These are phyloP conservation scores for Paradoxurus hermaphroditus DNA, from an alignment of 2,113 vertebrate genomes.

Conservation along the genomic window DNA sequence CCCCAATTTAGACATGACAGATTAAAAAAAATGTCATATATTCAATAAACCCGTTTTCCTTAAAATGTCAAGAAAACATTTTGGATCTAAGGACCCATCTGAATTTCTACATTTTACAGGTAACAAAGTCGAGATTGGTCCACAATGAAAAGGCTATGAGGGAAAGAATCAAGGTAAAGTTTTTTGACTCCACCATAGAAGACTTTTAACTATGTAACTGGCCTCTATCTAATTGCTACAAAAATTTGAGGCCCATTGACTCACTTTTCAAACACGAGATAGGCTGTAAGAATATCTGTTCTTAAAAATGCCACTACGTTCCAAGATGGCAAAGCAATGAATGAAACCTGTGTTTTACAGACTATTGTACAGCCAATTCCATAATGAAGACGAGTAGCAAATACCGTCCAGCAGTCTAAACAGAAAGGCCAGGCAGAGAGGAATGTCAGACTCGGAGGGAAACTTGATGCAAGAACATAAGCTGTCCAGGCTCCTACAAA, in stretches of 20 bases:
- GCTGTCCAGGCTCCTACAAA: conserved; percentile 14
- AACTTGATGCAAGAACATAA: not conserved
- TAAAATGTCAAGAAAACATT: not conserved
- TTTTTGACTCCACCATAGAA: not conserved
- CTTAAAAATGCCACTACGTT: not conserved
- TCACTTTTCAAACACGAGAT: not conserved
- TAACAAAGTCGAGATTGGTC: not conserved
- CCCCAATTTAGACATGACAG: not conserved
- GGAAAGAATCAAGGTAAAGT: not conserved
- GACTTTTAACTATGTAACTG: not conserved
- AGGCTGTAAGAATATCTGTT: not conserved
- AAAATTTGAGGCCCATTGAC: not conserved
- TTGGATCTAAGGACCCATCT: not conserved
- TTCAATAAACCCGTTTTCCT: not conserved
- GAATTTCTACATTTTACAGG: not conserved
- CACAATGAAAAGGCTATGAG: not conserved
- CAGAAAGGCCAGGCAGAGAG: not conserved
- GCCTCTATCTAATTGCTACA: not conserved
- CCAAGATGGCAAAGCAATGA: not conserved
- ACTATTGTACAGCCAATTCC: not conserved
- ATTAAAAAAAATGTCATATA: not conserved
- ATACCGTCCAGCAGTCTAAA: not conserved
- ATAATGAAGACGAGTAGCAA: not conserved
- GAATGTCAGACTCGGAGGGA: not conserved
- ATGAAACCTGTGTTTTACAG: not conserved